Conservation (phyloP, 2,113 vertebrate species). For the Trochalopteron elliotii region DNA sequence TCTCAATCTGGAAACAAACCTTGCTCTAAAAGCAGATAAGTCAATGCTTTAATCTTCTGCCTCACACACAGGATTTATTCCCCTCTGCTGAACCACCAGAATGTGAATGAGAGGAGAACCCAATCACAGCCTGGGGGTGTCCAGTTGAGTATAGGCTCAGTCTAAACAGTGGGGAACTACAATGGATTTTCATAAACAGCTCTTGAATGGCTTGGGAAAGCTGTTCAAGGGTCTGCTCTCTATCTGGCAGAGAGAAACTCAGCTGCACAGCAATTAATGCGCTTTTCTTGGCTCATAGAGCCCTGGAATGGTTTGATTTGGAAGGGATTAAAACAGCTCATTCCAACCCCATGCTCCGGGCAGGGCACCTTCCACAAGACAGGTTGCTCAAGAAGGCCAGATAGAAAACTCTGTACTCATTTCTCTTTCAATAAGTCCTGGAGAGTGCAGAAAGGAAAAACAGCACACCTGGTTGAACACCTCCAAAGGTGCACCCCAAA, state of each 20-base stretch:
- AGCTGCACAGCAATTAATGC: not conserved
- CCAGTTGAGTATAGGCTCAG: not conserved
- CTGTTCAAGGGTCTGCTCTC: not conserved
- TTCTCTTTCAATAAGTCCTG: not conserved
- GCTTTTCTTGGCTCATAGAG: not conserved
- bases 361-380: not conserved
- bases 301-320: not conserved
- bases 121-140: not conserved
- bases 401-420: not conserved
- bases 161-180: not conserved
- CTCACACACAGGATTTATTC: not conserved
- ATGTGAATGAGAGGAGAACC: not conserved
- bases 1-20: not conserved
- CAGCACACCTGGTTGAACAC: not conserved
- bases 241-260: not conserved
- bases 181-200: not conserved
- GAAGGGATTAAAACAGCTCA: not conserved
- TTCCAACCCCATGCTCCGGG: not conserved
- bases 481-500: not conserved
- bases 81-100: not conserved
- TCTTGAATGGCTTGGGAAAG: not conserved
- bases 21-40: not conserved
- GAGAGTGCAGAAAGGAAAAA: not conserved
- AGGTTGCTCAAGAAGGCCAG: not conserved
- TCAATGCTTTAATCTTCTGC: not conserved